phyloP scores from a whole-genome alignment of 2,113 vertebrate genomes.

The Myxocyprinus asiaticus region DNA sequence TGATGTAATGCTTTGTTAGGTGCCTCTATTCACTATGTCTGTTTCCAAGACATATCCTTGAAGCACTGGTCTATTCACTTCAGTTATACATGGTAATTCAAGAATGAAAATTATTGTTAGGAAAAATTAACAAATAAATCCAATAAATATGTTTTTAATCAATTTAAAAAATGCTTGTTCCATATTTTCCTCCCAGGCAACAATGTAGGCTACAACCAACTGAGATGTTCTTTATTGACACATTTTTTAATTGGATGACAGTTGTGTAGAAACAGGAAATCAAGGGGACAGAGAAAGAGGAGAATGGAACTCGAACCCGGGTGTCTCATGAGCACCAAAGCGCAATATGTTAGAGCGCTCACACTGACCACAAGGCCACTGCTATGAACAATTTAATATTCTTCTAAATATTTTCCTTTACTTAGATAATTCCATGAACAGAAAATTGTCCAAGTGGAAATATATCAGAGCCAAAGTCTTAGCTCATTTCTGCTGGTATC shows the following conservation, averaged over 20 bases:
- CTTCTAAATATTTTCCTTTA: background rate
- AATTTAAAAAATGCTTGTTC: background rate
- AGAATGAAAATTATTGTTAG: background rate
- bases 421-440: background rate
- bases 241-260: too few species aligned
- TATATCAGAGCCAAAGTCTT: background rate
- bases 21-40: constrained; percentile 14
- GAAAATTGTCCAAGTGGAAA: background rate
- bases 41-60: constrained; percentile 25
- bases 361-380: too few species aligned
- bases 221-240: too few species aligned
- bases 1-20: constrained; percentile 22
- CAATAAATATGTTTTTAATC: background rate
- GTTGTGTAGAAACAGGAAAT: too few species aligned
- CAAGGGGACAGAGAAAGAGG: too few species aligned
- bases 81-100: background rate
- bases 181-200: background rate
- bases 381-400: too few species aligned
- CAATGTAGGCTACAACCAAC: background rate
- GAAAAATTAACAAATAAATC: background rate
- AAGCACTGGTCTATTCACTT: constrained; percentile 13
- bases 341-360: too few species aligned
- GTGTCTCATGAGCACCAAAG: too few species aligned
- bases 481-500: constrained; percentile 26
- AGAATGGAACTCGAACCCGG: too few species aligned